Evolutionary conservation across 2,888 invertebrate genomes (phyloP), one percentile per base, ranked within the genome.

Genomic region (Harpalus rubripes): DNA sequence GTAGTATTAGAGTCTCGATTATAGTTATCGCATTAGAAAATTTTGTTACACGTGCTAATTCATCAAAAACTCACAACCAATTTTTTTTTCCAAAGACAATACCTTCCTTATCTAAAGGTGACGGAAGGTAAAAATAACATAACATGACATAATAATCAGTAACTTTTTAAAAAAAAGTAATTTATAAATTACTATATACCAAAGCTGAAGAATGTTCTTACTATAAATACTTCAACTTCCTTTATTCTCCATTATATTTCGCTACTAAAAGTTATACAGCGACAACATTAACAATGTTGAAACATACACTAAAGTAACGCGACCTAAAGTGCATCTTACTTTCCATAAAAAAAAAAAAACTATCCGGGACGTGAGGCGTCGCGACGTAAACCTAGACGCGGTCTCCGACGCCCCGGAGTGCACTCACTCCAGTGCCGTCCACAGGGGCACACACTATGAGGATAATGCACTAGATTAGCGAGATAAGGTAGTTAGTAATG

Each of bases 251-350:
- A 6, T 44, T 10, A 12, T 5, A 12, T 52, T 12, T 12, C 8
- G 12, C 10, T 52, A 2, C 1, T 52, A 32, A 32, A 32, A 32
- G 5, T 52, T 52, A 12, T 52, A n/a, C 15, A 68, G 68, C 32
- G 68, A 32, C 39, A 68, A 39, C 68, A 68, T 68, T 68, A 68
- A 68, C 26, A n/a, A 39, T 7, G 26, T 68, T 68, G 68, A 68
- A 68, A 68, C 32, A 68, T 68, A 15, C 32, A 26, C n/a, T 68
- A 15, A 68, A 32, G 68, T 68, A 68, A 68, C 39, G 68, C 26
- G 68, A 68, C 26, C 68, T 68, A 32, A 68, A 68, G 68, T 68
- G 68, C 68, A 68, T 68, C 68, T 68, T 32, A 68, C 32, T 68
- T 68, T 68, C 68, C 39, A 68, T 32, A 68, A 68, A 68, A 68